Evolutionary conservation across 2,113 vertebrate genomes (phyloP).

Genomic region (Ochotona curzoniae): DNA sequence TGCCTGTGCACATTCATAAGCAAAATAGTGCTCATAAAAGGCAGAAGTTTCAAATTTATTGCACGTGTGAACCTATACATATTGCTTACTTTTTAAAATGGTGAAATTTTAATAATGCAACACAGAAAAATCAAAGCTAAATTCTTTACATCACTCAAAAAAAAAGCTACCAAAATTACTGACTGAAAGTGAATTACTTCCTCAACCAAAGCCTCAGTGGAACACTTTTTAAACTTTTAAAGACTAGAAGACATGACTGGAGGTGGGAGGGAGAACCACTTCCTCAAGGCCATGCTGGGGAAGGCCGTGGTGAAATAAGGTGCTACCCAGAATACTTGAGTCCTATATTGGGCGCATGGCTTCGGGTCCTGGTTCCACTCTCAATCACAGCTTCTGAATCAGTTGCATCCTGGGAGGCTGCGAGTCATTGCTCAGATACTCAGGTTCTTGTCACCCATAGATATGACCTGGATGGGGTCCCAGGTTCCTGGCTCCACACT

Average conservation of each 20-base stretch:
- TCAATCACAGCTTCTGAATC: too few species aligned
- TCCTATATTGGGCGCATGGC: too few species aligned
- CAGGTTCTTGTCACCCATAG: too few species aligned
- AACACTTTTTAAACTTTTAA: not conserved
- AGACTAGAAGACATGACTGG: not conserved
- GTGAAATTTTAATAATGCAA: not conserved
- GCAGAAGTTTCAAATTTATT: not conserved
- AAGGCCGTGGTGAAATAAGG: too few species aligned
- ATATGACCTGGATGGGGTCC: too few species aligned
- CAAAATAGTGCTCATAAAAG: slow-evolving; percentile 17
- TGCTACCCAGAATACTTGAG: too few species aligned
- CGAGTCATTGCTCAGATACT: too few species aligned
- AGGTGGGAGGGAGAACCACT: fast-evolving
- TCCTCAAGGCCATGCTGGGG: not conserved
- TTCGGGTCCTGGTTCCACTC: too few species aligned
- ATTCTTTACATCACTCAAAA: not conserved
- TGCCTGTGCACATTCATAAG: not conserved
- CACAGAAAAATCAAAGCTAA: not conserved
- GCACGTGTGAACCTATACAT: too few species aligned
- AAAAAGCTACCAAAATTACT: not conserved
- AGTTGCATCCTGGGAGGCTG: too few species aligned
- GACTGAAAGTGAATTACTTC: not conserved
- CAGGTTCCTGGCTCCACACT: too few species aligned
- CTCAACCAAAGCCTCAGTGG: not conserved
- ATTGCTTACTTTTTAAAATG: not conserved